phyloP scores from a whole-genome alignment of 2,797 vertebrate species.

The Dicrostonyx torquatus region DNA sequence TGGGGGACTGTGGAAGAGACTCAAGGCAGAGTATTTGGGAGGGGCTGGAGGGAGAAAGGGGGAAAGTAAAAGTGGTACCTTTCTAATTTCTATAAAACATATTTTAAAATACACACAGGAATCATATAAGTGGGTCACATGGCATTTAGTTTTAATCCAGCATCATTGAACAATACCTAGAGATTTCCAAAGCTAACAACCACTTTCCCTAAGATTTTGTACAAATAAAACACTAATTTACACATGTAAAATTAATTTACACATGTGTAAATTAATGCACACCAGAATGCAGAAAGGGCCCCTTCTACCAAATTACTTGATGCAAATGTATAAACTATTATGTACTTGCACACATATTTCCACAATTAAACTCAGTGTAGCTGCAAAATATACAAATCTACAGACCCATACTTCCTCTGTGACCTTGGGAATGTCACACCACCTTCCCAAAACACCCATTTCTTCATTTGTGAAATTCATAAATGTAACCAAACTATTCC shows the following conservation, averaged over 20 bases:
- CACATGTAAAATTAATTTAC: neutral
- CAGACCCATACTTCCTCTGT: neutral
- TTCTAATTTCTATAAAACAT: neutral
- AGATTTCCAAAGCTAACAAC: neutral
- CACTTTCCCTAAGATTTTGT: neutral
- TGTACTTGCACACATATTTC: neutral
- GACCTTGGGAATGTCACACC: neutral
- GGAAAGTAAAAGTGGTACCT: neutral
- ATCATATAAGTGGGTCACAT: neutral
- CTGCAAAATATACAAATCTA: neutral
- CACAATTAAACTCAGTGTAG: neutral
- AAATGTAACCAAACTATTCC: neutral
- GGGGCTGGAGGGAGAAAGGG: neutral
- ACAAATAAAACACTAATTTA: neutral
- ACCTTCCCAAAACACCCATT: neutral
- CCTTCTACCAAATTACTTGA: neutral
- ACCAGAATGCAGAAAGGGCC: neutral
- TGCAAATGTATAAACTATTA: neutral
- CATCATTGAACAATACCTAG: neutral
- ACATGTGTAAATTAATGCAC: neutral
- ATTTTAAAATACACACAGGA: neutral
- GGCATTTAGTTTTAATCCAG: constrained; percentile 7
- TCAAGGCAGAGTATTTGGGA: too few species aligned
- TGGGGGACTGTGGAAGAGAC: neutral
- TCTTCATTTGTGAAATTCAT: constrained; percentile 22